Evolutionary conservation across 2,888 invertebrate species (phyloP), one percentile per base, ranked within the genome.

Genomic region (Cephus runcator): DNA sequence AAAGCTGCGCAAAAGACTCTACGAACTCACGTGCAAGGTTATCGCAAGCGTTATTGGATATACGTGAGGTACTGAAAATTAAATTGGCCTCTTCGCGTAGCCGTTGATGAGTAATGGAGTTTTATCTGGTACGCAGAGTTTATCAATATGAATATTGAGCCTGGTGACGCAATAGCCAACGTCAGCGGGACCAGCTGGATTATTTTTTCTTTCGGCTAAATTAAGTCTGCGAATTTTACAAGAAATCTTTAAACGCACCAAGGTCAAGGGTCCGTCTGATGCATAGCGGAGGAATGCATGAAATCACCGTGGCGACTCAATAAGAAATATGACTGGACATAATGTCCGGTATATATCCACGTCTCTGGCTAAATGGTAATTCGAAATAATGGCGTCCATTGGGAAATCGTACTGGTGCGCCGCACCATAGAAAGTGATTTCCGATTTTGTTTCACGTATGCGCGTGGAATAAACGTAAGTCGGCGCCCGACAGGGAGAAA

Each of bases 401-500:
- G n/a, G 69, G 56, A 79, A 79, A 73, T 79, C 74, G 69, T 34
- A 40, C 71, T 30, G 69, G 31, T 23, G 69, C 78, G 75, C 31
- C 33, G n/a, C 73, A 69, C 76, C 75, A 75, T 78, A 78, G 79
- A 80, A 80, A 80, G 79, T 80, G 79, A 78, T 80, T 79, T 77
- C 75, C 73, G 77, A 73, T 77, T 76, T 78, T 73, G 75, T 79
- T 79, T 40, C 73, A 31, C 71, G 77, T 79, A 77, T 78, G 76
- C 73, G 73, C 77, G 71, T 34, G 31, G 71, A 71, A 71, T 71
- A 71, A 34, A 34, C 31, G 71, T 71, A 34, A 11, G 33, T 71
- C 71, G 71, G 71, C 71, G 71, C 23, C 71, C 71, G 71, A 73
- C 75, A 56, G 36, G 80, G 81, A 79, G 81, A 81, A 81, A 81